A percentile compares a stretch with the other conserved stretches of the same genome.
These are phyloP conservation scores for Eremobia ochroleuca DNA, from an alignment of 2,888 invertebrate species.

Conservation along the genomic window DNA sequence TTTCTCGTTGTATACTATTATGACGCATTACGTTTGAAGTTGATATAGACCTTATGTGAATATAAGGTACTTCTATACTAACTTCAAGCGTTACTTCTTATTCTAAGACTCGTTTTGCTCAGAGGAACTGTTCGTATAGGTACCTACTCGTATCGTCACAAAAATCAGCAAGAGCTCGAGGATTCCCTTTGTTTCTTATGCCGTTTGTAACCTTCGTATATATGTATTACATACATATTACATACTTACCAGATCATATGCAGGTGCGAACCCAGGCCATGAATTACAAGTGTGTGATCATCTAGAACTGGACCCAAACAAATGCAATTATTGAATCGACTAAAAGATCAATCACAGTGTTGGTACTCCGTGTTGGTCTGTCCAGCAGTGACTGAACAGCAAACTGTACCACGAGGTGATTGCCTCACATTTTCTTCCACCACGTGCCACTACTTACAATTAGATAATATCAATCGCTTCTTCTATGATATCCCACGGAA, in stretches of 20 bases:
- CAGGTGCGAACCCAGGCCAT: not conserved
- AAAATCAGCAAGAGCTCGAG: not conserved
- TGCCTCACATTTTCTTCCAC: not conserved
- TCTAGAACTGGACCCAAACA: not conserved
- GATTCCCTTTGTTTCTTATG: not conserved
- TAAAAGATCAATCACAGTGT: not conserved
- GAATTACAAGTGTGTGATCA: not conserved
- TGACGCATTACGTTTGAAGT: too few species aligned
- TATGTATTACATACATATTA: too few species aligned
- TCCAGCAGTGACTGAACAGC: not conserved
- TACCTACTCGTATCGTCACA: not conserved
- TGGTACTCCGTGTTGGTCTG: not conserved
- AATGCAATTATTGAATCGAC: not conserved
- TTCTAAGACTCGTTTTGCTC: not conserved
- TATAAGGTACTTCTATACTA: not conserved
- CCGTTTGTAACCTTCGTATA: too few species aligned
- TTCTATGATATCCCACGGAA: not conserved
- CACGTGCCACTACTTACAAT: not conserved
- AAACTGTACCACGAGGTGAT: not conserved
- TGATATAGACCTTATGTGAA: too few species aligned
- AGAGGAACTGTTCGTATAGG: not conserved
- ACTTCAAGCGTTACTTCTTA: conserved; percentile 14
- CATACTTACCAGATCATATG: not conserved
- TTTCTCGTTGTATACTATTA: not conserved
- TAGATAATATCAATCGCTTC: conserved; percentile 2